Conservation (phyloP, 2,888 invertebrate species). For the Plebejus anna region DNA sequence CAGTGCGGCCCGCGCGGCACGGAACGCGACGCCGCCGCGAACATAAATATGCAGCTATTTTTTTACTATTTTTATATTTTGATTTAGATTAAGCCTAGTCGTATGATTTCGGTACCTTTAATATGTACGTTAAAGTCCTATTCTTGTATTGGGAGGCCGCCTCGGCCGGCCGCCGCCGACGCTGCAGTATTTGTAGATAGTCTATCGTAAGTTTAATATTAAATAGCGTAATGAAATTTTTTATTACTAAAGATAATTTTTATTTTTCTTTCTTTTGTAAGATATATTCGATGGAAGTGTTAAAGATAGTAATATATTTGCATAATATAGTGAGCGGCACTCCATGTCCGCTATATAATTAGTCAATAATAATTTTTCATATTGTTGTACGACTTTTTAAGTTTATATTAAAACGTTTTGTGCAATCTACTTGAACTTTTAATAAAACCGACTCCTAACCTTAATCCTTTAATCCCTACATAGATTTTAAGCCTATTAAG, state of each 20-base stretch:
- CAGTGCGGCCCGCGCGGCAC: slow-evolving; percentile 36
- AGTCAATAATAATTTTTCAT: slow-evolving; percentile 91
- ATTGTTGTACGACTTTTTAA: slow-evolving; percentile 92
- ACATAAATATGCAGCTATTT: slow-evolving; percentile 75
- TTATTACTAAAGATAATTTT: slow-evolving; percentile 77
- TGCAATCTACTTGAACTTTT: slow-evolving; percentile 81
- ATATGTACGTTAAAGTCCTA: slow-evolving; percentile 70
- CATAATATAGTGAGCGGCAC: slow-evolving; percentile 84
- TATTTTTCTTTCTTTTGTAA: slow-evolving; percentile 79
- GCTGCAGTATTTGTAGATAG: slow-evolving; percentile 80
- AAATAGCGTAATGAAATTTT: slow-evolving; percentile 78
- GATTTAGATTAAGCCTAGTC: slow-evolving; percentile 78
- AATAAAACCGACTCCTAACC: neutral
- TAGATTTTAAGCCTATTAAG: too few relatives aligned
- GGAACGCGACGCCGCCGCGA: slow-evolving; percentile 70
- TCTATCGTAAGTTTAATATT: slow-evolving; percentile 77
- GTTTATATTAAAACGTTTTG: slow-evolving; percentile 93
- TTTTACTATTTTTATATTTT: slow-evolving; percentile 80
- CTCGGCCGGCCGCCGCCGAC: slow-evolving; percentile 74
- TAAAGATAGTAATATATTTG: slow-evolving; percentile 82
- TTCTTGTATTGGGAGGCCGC: slow-evolving; percentile 61
- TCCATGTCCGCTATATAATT: slow-evolving; percentile 85
- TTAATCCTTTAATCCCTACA: neutral
- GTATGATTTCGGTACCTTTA: slow-evolving; percentile 73
- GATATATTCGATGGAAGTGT: slow-evolving; percentile 80